Evolutionary conservation across 92 coral and sea anemone species (phyloP), one percentile per base, ranked within the genome.

Genomic region (Heteractis magnifica): DNA sequence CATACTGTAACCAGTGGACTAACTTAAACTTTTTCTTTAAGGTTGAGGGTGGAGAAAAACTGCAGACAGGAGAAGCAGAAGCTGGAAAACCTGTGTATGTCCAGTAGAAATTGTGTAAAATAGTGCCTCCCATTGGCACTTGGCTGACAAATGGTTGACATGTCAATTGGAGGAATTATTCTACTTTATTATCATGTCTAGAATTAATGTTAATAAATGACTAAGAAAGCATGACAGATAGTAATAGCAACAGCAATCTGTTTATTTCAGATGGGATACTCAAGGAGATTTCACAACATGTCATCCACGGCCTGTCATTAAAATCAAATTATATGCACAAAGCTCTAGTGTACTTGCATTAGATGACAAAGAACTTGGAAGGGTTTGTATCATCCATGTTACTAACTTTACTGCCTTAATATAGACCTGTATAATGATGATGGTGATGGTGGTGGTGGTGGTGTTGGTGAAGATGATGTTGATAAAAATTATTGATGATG

Each of bases 31-130:
- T 82, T 11, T 44, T 70, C 52, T 73, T 76, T 10, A 14, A 96
- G 99, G 99, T 96, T 74, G 99, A 96, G 58, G 99, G 99, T 51
- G 98, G 99, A 62, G 99, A 96, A 78, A 96, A 96, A 75, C 86
- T 96, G 49, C 99, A 92, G 75, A 96, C 99, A 52, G 98, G 93
- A 49, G 89, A 92, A 20, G 99, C 97, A 49, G 98, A 90, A 59
- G 99, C 98, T 23, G 87, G 81, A 41, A 92, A 91, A 71, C 98
- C 99, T 44, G 82, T 90, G 99, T 96, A 89, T 86, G 88, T 77
- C 49, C 15, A 6, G 21, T 6, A 1, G 19, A 0, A 5, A 5
- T 18, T 62, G 6, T 13, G 18, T 18, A 20, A 62, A 18, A 13
- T 16, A 5, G 6, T 15, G 18, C n/a, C 14, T 5, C 18, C 5